Base-by-base conservation (phyloP, 2,113 vertebrate species). In the Austrofundulus limnaeus region DNA sequence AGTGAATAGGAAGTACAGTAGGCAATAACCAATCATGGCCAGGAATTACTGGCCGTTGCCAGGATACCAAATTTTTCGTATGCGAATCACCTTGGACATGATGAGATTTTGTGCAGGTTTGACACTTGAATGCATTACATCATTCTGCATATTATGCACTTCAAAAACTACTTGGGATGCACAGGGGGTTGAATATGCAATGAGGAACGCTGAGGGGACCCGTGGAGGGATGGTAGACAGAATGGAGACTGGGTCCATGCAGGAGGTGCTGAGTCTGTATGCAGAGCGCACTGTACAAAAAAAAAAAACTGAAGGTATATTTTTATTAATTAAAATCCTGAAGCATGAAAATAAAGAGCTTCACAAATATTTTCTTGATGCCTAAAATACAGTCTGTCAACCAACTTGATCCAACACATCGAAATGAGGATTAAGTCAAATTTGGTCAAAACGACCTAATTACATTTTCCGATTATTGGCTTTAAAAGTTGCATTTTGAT, bases 11-110 rank as follows among this genome's bases (percentile, higher is more conserved):
- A 50, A 55, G 50, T 72, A 54, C 51, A 37, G 31, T 54, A 70
- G 53, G 51, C 42, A 41, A 55, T 15, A 49, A 20, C 66, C 58
- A 66, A 84, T 85, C 62, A 80, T 69, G 57, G 66, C 24, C 41
- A 16, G 41, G 46, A 50, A 78, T 80, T 82, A 78, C 77, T 72
- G 48, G 69, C 34, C 59, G 88, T 89, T 92, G 88, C 91, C 86
- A 85, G 84, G 91, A 80, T 79, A 90, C 88, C 65, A 70, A 86
- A 78, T 70, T 81, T 89, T 79, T 58, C 67, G 58, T 60, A 74
- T 52, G 61, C 73, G 85, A 75, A 70, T 85, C 68, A 75, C 56
- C 41, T 34, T 49, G 78, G 84, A 85, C 46, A 58, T 78, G 75
- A 80, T 78, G 84, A 78, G 77, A 84, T n/a, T 85, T 85, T 82